Conservation (phyloP, 1,140 invertebrate species). For the Medauroidea extradentata region DNA sequence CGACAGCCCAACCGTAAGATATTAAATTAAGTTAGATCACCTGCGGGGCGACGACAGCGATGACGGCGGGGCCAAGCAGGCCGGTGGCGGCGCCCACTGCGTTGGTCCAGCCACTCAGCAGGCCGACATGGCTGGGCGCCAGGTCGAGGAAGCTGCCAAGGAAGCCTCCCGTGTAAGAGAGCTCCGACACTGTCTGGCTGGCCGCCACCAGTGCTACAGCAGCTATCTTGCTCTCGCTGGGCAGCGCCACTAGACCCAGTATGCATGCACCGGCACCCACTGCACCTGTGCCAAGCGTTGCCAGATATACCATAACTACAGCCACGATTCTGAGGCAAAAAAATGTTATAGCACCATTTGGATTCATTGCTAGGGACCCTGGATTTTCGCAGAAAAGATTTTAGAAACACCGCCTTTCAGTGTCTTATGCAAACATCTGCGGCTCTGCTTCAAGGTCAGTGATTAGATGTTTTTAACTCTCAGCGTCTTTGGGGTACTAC, state of each 20-base stretch:
- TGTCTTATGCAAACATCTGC: no score
- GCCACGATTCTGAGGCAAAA: no score
- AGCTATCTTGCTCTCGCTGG: conserved; percentile 18
- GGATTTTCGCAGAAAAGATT: no score
- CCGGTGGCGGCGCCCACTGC: conserved; percentile 39
- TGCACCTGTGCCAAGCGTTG: conserved; percentile 22
- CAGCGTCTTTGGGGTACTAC: no score
- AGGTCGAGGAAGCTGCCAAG: conserved; percentile 32
- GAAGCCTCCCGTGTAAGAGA: conserved; percentile 33
- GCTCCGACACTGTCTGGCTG: conserved; percentile 23
- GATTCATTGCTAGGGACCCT: no score
- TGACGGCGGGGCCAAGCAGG: conserved; percentile 27
- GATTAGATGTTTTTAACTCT: no score
- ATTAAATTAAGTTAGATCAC: no score
- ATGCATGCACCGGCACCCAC: conserved; percentile 18
- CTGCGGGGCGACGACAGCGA: conserved; percentile 26
- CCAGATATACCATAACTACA: no score
- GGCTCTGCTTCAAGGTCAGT: no score
- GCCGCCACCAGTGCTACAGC: conserved; percentile 21
- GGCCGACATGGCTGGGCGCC: conserved; percentile 32
- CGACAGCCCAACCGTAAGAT: no score
- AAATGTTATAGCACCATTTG: no score
- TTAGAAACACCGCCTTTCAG: no score
- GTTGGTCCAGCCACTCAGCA: conserved; percentile 39
- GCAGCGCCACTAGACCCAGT: conserved; percentile 17